These are phyloP conservation scores for Antheraea mylitta DNA, from an alignment of 1,140 invertebrate species.

Conservation along the genomic window DNA sequence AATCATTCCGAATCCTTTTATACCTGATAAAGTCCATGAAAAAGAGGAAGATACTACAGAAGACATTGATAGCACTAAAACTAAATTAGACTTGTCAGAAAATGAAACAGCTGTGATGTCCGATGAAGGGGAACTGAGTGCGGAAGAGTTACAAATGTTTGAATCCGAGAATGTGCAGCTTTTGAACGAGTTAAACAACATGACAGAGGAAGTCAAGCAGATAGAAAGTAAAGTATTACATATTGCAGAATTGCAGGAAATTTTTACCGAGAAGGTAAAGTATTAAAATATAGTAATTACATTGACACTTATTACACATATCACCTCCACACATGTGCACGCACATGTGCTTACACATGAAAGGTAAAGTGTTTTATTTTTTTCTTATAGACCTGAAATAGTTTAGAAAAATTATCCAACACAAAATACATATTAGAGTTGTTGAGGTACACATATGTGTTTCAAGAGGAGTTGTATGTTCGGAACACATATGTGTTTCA, in stretches of 20 bases:
- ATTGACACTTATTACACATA: no score
- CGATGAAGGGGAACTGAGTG: constrained; percentile 80
- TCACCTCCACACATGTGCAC: no score
- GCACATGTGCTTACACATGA: no score
- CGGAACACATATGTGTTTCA: no score
- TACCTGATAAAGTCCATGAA: constrained; percentile 37
- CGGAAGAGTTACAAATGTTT: constrained; percentile 95
- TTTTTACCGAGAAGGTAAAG: constrained; percentile 96
- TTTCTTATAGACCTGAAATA: no score
- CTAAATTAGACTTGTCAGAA: constrained; percentile 57
- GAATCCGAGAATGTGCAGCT: constrained; percentile 91
- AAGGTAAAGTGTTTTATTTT: no score
- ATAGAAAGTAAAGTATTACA: constrained; percentile 96
- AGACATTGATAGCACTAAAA: constrained; percentile 48
- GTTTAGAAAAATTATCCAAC: no score
- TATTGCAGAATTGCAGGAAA: constrained; percentile 97
- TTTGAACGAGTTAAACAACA: constrained; percentile 91
- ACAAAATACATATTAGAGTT: no score
- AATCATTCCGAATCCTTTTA: constrained; percentile 52
- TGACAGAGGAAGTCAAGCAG: constrained; percentile 89
- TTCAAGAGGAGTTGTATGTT: no score
- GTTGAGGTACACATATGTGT: no score
- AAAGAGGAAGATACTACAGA: constrained; percentile 30
- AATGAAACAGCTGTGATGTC: constrained; percentile 60
- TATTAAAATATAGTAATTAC: background rate